Evolutionary conservation across 2,888 invertebrate species (phyloP).

Genomic region (Acrobasis consociella): DNA sequence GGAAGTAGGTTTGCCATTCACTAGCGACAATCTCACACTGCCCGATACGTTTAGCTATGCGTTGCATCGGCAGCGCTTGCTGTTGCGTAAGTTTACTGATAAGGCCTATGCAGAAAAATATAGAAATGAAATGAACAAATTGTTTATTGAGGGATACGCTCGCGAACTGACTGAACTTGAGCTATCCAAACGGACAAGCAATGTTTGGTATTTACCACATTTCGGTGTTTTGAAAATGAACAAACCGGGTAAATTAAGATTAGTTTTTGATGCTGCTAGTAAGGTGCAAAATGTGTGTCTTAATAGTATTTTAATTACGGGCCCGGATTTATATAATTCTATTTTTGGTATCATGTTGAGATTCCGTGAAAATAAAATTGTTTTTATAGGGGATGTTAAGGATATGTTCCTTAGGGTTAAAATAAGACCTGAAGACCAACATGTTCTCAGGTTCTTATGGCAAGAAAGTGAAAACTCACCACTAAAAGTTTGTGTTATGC

Average conservation of each 20-base stretch:
- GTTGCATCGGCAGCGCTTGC: slow-evolving; percentile 16
- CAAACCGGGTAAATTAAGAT: too few relatives aligned
- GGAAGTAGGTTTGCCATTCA: slow-evolving; percentile 35
- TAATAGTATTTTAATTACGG: slow-evolving; percentile 36
- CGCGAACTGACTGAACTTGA: neutral
- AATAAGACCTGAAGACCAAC: slow-evolving; percentile 40
- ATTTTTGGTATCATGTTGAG: slow-evolving; percentile 48
- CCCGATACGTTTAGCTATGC: slow-evolving; percentile 32
- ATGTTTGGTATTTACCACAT: slow-evolving; percentile 36
- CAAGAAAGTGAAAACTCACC: too few relatives aligned
- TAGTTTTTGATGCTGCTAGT: slow-evolving; percentile 33
- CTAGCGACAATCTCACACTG: slow-evolving; percentile 29
- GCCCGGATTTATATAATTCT: slow-evolving; percentile 37
- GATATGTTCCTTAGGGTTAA: slow-evolving; percentile 41
- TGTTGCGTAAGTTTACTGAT: slow-evolving; percentile 24
- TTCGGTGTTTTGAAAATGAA: slow-evolving; percentile 34
- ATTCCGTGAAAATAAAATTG: too few relatives aligned
- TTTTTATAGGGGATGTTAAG: slow-evolving; percentile 35
- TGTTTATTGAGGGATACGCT: slow-evolving; percentile 32
- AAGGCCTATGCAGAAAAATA: slow-evolving; percentile 28
- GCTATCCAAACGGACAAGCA: neutral
- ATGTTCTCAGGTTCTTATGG: slow-evolving; percentile 45
- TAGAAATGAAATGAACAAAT: slow-evolving; percentile 30
- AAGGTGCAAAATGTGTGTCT: slow-evolving; percentile 27
- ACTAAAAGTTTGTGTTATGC: slow-evolving; percentile 31